These are phyloP conservation scores for Furcifer pardalis DNA, from an alignment of 2,797 vertebrate species.

Conservation along the genomic window DNA sequence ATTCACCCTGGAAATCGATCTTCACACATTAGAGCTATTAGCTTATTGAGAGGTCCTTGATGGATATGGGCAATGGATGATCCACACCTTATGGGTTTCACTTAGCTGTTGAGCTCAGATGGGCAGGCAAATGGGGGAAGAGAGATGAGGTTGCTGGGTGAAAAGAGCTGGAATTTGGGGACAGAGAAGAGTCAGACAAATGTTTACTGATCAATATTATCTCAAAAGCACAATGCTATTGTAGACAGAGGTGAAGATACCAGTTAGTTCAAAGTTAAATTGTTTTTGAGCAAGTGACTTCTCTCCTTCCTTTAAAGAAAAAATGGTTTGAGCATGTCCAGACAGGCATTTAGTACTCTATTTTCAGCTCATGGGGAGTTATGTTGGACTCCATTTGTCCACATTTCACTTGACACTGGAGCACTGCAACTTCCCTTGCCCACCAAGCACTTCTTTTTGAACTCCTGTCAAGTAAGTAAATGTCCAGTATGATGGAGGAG, in stretches of 20 bases:
- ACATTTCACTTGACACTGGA: too few relatives aligned
- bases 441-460: too few relatives aligned
- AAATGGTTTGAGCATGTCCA: too few relatives aligned
- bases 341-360: too few relatives aligned
- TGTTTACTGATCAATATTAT: conserved; percentile 63
- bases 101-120: conserved; percentile 31
- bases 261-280: conserved; percentile 46
- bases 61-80: conserved; percentile 37
- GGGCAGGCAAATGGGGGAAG: conserved; percentile 20
- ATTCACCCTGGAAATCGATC: conserved; percentile 90
- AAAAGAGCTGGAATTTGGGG: not conserved
- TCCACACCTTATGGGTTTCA: conserved; percentile 68
- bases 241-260: conserved; percentile 42
- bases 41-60: conserved; percentile 85
- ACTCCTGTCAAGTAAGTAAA: too few relatives aligned
- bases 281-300: conserved; percentile 54
- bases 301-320: conserved; percentile 31
- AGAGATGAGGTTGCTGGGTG: not conserved
- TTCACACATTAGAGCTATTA: conserved; percentile 95
- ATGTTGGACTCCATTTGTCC: too few relatives aligned
- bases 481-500: too few relatives aligned
- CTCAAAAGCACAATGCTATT: conserved; percentile 63
- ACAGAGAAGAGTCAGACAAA: not conserved
- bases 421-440: too few relatives aligned
- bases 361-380: too few relatives aligned